Conservation (phyloP, 2,888 invertebrate species). For the Parnassius apollo region DNA sequence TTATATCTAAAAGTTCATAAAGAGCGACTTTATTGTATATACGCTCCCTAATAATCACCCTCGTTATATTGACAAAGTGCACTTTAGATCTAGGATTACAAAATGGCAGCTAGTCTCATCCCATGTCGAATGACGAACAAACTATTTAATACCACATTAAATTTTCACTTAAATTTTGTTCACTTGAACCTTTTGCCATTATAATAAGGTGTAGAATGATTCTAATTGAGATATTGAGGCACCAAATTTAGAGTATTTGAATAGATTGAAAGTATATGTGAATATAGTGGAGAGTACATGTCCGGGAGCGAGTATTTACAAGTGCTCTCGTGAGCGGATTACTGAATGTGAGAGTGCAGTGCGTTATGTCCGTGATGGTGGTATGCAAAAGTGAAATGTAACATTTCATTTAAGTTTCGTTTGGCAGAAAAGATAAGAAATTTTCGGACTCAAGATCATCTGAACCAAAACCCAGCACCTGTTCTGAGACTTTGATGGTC, state of each 20-base stretch:
- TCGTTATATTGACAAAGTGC: conserved; percentile 60
- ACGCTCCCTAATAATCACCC: conserved; percentile 24
- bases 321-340: conserved; percentile 69
- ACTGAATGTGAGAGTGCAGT: conserved; percentile 44
- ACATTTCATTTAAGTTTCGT: too few species aligned
- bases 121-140: conserved; percentile 42
- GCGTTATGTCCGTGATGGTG: conserved; percentile 35
- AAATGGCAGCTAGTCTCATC: conserved; percentile 58
- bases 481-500: too few species aligned
- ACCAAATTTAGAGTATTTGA: conserved; percentile 47
- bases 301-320: conserved; percentile 61
- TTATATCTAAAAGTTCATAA: too few species aligned
- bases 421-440: too few species aligned
- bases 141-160: conserved; percentile 47
- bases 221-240: not conserved
- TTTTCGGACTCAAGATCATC: too few species aligned
- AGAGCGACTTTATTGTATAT: not conserved
- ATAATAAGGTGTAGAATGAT: conserved; percentile 27
- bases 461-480: too few species aligned
- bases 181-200: conserved; percentile 30
- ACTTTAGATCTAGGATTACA: conserved; percentile 64
- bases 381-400: conserved; percentile 38
- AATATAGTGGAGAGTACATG: conserved; percentile 43
- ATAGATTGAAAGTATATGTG: conserved; percentile 51
- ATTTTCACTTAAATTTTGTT: conserved; percentile 14